These are phyloP conservation scores for Dascillus cervinus DNA, from an alignment of 2,888 invertebrate species.

Conservation along the genomic window DNA sequence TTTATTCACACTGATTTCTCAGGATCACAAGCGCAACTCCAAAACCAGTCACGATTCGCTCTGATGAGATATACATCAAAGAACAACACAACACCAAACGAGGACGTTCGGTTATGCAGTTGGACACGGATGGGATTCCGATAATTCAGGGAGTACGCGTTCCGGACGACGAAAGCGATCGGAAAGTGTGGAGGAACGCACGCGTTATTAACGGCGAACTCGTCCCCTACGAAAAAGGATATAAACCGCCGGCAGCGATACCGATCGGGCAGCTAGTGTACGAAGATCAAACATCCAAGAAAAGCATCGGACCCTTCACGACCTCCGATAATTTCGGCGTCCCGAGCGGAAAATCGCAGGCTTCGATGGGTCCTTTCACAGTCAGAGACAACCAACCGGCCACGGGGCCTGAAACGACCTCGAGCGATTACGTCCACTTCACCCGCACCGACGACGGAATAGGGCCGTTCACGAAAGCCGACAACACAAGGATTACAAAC, in stretches of 20 bases:
- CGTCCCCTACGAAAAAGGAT: constrained; percentile 64
- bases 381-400: constrained; percentile 46
- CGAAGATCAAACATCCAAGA: constrained; percentile 28
- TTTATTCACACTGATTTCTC: too few species aligned
- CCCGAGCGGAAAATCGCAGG: constrained; percentile 34
- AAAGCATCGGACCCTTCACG: constrained; percentile 49
- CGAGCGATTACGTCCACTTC: constrained; percentile 24
- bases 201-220: constrained; percentile 79
- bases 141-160: constrained; percentile 75
- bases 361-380: constrained; percentile 49
- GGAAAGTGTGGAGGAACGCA: constrained; percentile 80
- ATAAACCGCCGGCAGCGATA: constrained; percentile 55
- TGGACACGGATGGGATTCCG: constrained; percentile 67
- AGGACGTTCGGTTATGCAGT: constrained; percentile 54
- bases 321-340: constrained; percentile 52
- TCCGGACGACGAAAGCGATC: constrained; percentile 75
- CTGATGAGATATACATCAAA: constrained; percentile 52
- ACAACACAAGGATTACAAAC: constrained; percentile 51
- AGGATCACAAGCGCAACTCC: constrained; percentile 51
- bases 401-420: constrained; percentile 17
- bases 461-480: constrained; percentile 57
- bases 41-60: constrained; percentile 60
- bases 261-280: constrained; percentile 52
- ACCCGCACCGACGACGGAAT: constrained; percentile 41
- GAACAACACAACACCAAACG: constrained; percentile 49